phyloP scores from a whole-genome alignment of 2,113 vertebrate genomes.

The Tragelaphus scriptus region DNA sequence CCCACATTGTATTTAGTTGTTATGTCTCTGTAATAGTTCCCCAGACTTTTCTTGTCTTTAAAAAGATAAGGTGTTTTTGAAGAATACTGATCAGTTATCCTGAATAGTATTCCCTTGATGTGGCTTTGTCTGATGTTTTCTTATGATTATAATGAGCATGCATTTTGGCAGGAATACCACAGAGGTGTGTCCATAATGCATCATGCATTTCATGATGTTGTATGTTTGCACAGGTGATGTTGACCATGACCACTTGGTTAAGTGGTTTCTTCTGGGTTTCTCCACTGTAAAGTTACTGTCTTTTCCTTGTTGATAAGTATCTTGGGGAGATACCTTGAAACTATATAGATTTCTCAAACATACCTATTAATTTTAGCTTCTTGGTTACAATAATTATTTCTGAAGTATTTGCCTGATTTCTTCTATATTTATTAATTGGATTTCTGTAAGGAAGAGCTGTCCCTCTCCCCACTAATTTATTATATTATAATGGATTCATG shows the following conservation, averaged over 20 bases:
- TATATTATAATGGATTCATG: background rate
- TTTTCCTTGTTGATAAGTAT: background rate
- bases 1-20: background rate
- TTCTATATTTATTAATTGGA: background rate
- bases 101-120: background rate
- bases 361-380: background rate
- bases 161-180: background rate
- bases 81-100: background rate
- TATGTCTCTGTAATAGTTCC: background rate
- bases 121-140: background rate
- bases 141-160: background rate
- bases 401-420: background rate
- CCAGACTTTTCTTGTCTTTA: background rate
- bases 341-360: background rate
- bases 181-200: background rate
- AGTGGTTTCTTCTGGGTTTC: background rate
- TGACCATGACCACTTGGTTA: background rate
- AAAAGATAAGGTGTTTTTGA: background rate
- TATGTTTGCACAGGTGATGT: background rate
- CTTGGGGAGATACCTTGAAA: background rate
- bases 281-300: background rate
- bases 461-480: background rate
- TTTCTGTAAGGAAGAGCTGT: background rate
- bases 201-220: no score
- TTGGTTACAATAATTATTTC: background rate